Base-by-base conservation (phyloP, 2,113 vertebrate species). In the Sphyrna mokarran region DNA sequence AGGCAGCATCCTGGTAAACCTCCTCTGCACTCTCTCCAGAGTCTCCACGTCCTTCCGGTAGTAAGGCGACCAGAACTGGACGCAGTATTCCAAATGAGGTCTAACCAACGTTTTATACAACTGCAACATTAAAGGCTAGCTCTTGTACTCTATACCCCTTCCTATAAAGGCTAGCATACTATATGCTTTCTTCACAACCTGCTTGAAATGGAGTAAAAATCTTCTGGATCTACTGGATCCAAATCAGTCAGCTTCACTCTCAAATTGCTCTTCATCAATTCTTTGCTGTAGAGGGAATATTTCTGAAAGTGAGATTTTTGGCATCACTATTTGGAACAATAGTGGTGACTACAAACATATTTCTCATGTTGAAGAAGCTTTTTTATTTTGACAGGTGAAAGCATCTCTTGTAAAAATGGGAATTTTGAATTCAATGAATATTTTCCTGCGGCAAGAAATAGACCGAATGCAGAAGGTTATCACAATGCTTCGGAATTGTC, bases 361-460 rank as follows among this genome's bases (percentile, higher is more conserved):
- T 61, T n/a, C 33, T 33, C 13, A 11, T 58, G 11, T 43, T 94
- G 20, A 95, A 20, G 23, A 11, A n/a, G 16, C 63, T 94, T 95
- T 0, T 97, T 78, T 89, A 22, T 96, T 97, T 96, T 94, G 93
- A 26, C 96, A 98, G 98, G 98, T 98, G 61, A 98, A 97, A 97
- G 96, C 97, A 96, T 96, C 33, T 33, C 97, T 98, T 96, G 5
- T 97, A 76, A 98, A 98, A 97, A 98, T 98, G 97, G 98, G 98
- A 40, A 97, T 96, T 5, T 97, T 98, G 93, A 98, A 98, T 72
- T 97, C 98, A 4, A 98, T 98, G 97, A 98, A 98, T 96, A 98
- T 98, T 97, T 98, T 98, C 96, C 98, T 98, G 95, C 96, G 97
- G 6, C 98, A 98, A 97, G 98, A 98, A 97, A 98, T 98, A 72